Base-by-base conservation (phyloP, 2,888 invertebrate genomes). In the Lasioglossum villosulum region DNA sequence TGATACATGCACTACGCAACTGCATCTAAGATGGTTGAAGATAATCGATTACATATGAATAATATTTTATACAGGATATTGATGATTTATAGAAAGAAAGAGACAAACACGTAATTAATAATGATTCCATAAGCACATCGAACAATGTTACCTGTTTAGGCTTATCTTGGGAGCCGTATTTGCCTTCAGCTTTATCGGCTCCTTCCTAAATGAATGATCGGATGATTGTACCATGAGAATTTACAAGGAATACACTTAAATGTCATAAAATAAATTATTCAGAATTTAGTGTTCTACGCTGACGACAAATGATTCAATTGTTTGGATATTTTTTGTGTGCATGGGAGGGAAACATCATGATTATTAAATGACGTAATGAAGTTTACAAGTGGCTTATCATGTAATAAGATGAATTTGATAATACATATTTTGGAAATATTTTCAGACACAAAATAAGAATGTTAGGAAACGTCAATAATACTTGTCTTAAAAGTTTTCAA, bases 111-210 rank as follows among this genome's bases (percentile, higher is more conserved):
- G 71, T 82, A 84, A 73, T 83, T 59, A 80, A 79, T 86, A 84
- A 90, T 71, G 75, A 89, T 82, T 82, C 90, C 86, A 88, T 91
- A 89, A 93, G 88, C 90, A 90, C 92, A 92, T 88, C 89, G 90
- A 92, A 90, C 92, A 88, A 89, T 91, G 90, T 93, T 94, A 98
- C 96, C 95, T 98, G 98, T 93, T 98, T 98, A 5, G 98, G 98
- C 95, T 98, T 98, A 93, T 99, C 99, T 95, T 98, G 98, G 82
- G 97, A 97, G 45, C 98, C 98, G 95, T 98, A 98, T 95, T 99
- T 99, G 90, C 98, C 96, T 93, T 99, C 99, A 84, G 96, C 94
- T 95, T 98, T 98, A 23, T 98, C 98, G 96, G 98, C 97, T 92
- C 98, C 98, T 94, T 98, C 98, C 94, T 98, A 94, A 93, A 93